Conservation (phyloP, 2,113 vertebrate genomes). For the Tenrec ecaudatus region DNA sequence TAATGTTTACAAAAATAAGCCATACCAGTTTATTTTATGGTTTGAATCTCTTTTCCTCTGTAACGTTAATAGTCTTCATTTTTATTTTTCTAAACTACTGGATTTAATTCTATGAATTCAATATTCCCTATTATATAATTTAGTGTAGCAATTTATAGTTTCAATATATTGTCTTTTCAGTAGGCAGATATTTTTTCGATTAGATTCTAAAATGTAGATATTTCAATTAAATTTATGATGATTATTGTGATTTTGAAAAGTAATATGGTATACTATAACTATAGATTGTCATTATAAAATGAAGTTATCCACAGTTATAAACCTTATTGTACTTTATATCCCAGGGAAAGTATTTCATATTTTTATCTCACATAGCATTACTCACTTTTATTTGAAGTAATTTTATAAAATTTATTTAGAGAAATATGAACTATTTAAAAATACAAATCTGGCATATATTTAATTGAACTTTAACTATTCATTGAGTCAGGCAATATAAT, state of each 20-base stretch:
- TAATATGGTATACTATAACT: not conserved
- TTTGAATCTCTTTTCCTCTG: not conserved
- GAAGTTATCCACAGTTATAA: not conserved
- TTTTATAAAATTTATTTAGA: too few relatives aligned
- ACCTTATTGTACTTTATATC: not conserved
- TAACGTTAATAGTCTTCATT: not conserved
- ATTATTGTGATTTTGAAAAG: not conserved
- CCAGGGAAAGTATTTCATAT: too few relatives aligned
- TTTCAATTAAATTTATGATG: not conserved
- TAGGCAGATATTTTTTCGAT: not conserved
- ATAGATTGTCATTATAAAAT: not conserved
- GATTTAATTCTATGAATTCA: constrained; percentile 3
- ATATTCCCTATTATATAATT: not conserved
- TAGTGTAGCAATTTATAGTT: not conserved
- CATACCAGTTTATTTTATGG: not conserved
- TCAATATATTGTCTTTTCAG: not conserved
- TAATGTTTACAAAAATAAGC: not conserved
- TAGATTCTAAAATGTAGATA: not conserved
- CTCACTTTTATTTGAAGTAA: too few relatives aligned
- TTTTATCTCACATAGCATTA: too few relatives aligned
- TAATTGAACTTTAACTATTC: too few relatives aligned
- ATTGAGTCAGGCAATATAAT: too few relatives aligned
- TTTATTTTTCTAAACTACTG: not conserved
- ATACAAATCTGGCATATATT: too few relatives aligned
- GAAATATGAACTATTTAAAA: too few relatives aligned